phyloP scores from a whole-genome alignment of 2,888 invertebrate genomes.

The Acanthosepion pharaonis region DNA sequence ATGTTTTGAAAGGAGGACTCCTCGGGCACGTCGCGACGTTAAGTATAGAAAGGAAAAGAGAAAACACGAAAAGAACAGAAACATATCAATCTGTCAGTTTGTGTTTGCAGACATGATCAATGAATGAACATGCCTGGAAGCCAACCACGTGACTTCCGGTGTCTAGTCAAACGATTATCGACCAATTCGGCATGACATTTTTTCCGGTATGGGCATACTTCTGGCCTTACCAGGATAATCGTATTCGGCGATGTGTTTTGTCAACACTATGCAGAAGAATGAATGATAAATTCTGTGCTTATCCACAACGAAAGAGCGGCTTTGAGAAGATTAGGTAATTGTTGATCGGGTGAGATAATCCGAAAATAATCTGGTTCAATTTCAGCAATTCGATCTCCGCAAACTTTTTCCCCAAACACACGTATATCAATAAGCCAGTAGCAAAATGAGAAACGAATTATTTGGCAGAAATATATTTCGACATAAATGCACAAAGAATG shows the following conservation, averaged over 20 bases:
- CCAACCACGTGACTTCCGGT: background rate
- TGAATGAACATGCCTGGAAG: background rate
- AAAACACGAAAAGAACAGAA: background rate
- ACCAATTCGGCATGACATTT: background rate
- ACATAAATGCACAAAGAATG: too few species aligned
- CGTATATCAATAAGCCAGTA: background rate
- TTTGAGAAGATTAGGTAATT: background rate
- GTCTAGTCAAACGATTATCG: conserved; percentile 33
- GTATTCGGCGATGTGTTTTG: background rate
- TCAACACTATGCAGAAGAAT: background rate
- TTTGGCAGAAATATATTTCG: too few species aligned
- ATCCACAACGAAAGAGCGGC: background rate
- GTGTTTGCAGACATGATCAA: background rate
- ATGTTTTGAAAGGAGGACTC: background rate
- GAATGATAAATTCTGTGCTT: background rate
- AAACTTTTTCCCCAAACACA: background rate
- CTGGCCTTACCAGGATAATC: background rate
- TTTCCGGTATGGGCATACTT: background rate
- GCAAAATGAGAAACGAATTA: too few species aligned
- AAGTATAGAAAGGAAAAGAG: background rate
- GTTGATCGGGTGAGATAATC: background rate
- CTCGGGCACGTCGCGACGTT: background rate
- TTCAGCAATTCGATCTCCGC: background rate
- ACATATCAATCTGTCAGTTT: background rate
- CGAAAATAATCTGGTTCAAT: background rate